A percentile compares a stretch with the other conserved stretches of the same genome.
These are phyloP conservation scores for Chironomus tepperi DNA, from an alignment of 1,140 invertebrate genomes.

Conservation along the genomic window DNA sequence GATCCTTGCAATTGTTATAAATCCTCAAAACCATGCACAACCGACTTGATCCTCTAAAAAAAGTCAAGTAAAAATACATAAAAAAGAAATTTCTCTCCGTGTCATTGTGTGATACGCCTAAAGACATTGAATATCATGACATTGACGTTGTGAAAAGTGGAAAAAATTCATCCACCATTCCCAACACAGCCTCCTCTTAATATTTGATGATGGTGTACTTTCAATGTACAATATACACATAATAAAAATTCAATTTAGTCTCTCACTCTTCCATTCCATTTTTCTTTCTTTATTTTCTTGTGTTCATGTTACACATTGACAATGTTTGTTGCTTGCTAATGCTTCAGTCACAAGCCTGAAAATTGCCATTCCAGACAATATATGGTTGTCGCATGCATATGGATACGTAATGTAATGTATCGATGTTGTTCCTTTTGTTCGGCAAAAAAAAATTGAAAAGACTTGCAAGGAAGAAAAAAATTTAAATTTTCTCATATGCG, in stretches of 20 bases:
- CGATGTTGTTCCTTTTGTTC: background rate
- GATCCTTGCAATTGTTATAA: no score
- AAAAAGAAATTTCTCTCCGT: background rate
- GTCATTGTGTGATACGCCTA: background rate
- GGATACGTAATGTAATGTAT: background rate
- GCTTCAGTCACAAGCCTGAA: no score
- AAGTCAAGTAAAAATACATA: background rate
- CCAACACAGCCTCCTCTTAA: background rate
- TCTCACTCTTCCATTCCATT: background rate
- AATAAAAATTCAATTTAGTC: constrained; percentile 23
- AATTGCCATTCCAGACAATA: no score
- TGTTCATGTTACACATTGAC: no score
- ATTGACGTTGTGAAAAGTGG: background rate
- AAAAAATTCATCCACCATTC: background rate
- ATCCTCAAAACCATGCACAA: no score
- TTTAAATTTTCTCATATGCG: constrained; percentile 1
- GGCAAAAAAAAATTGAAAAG: background rate
- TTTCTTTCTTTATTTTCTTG: background rate
- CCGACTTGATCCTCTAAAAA: background rate
- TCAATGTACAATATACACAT: constrained; percentile 19
- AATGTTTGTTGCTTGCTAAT: no score
- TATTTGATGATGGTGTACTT: background rate
- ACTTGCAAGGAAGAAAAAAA: background rate
- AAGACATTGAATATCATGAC: constrained; percentile 7
- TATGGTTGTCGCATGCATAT: background rate